Evolutionary conservation across 2,113 vertebrate genomes (phyloP).

Genomic region (human (Homo sapiens)): DNA sequence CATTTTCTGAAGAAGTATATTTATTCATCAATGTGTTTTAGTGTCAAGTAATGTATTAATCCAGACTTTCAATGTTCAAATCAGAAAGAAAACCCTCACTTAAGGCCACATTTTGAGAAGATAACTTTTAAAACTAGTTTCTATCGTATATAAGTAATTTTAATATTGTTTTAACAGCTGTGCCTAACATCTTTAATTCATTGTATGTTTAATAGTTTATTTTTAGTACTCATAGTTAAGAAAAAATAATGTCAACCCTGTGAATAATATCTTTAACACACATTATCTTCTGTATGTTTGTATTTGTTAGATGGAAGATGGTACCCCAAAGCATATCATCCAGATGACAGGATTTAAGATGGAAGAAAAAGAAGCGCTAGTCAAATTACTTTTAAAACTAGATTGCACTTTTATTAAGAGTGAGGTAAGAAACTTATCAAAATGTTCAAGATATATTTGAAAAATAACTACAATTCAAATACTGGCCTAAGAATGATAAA

Average conservation of each 20-base stretch:
- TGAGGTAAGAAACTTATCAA: conserved; percentile 77
- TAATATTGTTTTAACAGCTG: conserved; percentile 14
- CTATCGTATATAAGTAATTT: neutral
- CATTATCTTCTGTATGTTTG: conserved; percentile 37
- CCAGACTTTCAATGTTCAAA: neutral
- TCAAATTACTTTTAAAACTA: conserved; percentile 77
- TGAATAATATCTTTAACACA: neutral
- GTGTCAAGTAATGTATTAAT: neutral
- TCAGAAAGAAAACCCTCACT: neutral
- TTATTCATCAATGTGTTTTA: conserved; percentile 12
- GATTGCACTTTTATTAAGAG: conserved; percentile 82
- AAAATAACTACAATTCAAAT: conserved; percentile 7
- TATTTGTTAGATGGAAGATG: conserved; percentile 78
- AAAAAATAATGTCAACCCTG: neutral
- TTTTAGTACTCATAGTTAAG: conserved; percentile 35
- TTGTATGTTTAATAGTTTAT: neutral
- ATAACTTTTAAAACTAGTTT: conserved; percentile 42
- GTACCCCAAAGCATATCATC: conserved; percentile 71
- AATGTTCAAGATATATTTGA: neutral
- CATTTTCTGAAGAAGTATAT: conserved; percentile 6
- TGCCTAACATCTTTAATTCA: conserved; percentile 3
- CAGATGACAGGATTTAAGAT: conserved; percentile 87
- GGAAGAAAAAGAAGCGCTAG: conserved; percentile 78
- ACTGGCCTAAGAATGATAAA: neutral
- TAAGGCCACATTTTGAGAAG: conserved; percentile 41